Conservation (phyloP, 1,140 invertebrate genomes). For the Halesus radiatus region DNA sequence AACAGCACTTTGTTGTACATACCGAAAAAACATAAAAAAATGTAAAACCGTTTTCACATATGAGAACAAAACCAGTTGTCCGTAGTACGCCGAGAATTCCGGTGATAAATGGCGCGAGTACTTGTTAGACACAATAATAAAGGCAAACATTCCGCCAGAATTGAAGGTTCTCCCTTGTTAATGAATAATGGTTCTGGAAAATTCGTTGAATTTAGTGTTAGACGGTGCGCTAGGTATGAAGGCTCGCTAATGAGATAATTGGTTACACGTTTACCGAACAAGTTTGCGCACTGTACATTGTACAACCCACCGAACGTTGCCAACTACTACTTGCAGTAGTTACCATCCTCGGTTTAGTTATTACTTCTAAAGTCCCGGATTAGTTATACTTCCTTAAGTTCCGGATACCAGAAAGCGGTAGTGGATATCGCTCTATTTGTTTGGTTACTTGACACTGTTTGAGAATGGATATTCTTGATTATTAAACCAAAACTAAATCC, state of each 20-base stretch:
- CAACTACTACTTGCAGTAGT: background rate
- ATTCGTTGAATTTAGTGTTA: background rate
- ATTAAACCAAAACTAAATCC: no score
- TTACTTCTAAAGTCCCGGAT: no score
- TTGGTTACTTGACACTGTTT: no score
- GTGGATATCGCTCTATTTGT: no score
- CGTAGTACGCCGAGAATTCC: background rate
- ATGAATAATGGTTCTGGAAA: background rate
- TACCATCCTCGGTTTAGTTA: no score
- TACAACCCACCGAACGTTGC: no score
- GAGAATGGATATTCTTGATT: no score
- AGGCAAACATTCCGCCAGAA: background rate
- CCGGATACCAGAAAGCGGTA: no score
- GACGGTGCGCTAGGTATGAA: background rate
- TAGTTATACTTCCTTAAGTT: no score
- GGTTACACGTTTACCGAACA: slow-evolving; percentile 4
- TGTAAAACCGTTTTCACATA: background rate
- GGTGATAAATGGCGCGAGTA: slow-evolving; percentile 17
- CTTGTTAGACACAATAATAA: slow-evolving; percentile 27
- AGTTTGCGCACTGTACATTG: no score
- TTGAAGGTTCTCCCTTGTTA: background rate
- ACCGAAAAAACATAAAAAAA: background rate
- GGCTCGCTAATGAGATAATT: background rate
- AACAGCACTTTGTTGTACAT: no score
- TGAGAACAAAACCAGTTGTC: background rate